Conservation (phyloP, 1,140 invertebrate species). For the Holotrichia oblita region DNA sequence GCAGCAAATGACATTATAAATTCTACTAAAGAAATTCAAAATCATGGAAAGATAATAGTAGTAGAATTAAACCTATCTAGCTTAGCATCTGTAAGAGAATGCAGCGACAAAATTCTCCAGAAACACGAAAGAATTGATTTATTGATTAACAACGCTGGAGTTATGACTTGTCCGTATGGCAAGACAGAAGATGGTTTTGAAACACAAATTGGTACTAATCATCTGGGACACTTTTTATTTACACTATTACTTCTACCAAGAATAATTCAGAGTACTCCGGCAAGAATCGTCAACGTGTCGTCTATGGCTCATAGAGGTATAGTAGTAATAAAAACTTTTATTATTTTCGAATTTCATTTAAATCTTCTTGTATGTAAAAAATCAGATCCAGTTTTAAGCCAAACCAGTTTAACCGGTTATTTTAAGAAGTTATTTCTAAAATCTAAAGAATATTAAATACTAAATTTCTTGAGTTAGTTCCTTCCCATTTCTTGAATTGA, state of each 20-base stretch:
- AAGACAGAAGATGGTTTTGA: conserved; percentile 84
- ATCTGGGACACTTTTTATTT: conserved; percentile 86
- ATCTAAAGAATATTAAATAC: too few species aligned
- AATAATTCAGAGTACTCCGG: conserved; percentile 62
- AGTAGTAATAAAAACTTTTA: too few species aligned
- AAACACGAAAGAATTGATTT: conserved; percentile 72
- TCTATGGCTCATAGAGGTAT: conserved; percentile 66
- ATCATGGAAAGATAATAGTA: conserved; percentile 65
- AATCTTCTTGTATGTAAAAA: too few species aligned
- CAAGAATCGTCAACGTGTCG: conserved; percentile 71
- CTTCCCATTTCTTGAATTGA: too few species aligned
- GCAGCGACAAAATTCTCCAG: conserved; percentile 68
- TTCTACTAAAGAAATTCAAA: conserved; percentile 42
- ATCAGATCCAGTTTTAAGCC: too few species aligned
- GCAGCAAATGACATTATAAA: conserved; percentile 63
- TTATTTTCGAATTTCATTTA: too few species aligned
- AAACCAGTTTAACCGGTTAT: too few species aligned
- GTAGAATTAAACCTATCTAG: conserved; percentile 76
- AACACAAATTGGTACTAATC: conserved; percentile 79
- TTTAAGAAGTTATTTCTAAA: too few species aligned
- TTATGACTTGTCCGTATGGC: conserved; percentile 74
- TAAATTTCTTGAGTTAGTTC: too few species aligned
- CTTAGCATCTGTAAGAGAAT: conserved; percentile 76
- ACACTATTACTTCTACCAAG: conserved; percentile 78
- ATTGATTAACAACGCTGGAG: conserved; percentile 84